phyloP scores from a whole-genome alignment of 2,113 vertebrate genomes.

The Mastomys coucha region DNA sequence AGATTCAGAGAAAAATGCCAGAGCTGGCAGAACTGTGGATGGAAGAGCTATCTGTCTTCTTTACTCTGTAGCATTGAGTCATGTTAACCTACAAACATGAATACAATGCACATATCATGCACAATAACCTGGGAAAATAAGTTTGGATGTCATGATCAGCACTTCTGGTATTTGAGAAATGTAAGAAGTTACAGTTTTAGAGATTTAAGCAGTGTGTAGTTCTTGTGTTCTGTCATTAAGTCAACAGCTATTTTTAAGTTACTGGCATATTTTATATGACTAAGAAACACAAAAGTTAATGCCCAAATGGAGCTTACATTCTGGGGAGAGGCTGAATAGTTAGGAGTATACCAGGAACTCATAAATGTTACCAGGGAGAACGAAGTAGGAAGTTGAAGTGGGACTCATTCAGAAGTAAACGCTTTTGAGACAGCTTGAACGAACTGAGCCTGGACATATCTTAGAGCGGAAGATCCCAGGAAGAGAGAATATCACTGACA shows the following conservation, averaged over 20 bases:
- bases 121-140: neutral
- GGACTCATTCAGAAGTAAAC: neutral
- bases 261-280: neutral
- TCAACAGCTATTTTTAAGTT: constrained; percentile 19
- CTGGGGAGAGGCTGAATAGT: neutral
- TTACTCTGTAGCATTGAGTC: neutral
- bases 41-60: neutral
- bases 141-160: neutral
- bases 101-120: constrained; percentile 31
- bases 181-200: neutral
- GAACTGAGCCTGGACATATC: neutral
- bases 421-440: neutral
- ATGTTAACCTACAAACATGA: neutral
- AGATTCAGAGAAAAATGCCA: constrained; percentile 49
- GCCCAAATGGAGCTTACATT: neutral
- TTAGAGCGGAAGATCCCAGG: neutral
- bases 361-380: neutral
- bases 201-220: neutral
- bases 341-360: neutral
- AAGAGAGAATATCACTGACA: neutral
- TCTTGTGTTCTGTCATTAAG: constrained; percentile 21
- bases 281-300: neutral
- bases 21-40: neutral
- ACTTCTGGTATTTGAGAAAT: constrained; percentile 44
- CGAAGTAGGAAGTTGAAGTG: neutral